Evolutionary conservation across 2,888 invertebrate species (phyloP).

Genomic region (Crossocerus cetratus): DNA sequence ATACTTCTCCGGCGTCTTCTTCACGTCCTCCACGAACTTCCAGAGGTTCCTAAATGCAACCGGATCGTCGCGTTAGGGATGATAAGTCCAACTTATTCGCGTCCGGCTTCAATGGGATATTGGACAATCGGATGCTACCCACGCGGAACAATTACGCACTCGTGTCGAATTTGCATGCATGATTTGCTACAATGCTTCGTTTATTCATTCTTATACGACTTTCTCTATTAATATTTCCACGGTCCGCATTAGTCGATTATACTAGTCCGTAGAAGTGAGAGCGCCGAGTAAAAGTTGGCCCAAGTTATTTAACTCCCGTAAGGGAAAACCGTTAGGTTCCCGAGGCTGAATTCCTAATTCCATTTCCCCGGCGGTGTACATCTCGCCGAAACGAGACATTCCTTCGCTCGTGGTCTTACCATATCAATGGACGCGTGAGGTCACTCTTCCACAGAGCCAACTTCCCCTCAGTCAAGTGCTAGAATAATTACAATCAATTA

Average conservation of each 20-base stretch:
- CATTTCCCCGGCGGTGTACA: constrained; percentile 18
- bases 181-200: constrained; percentile 21
- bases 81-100: neutral
- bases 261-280: no score
- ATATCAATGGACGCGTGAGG: constrained; percentile 68
- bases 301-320: constrained; percentile 1
- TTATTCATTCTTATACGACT: no score
- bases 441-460: constrained; percentile 75
- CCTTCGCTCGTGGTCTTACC: constrained; percentile 64
- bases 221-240: no score
- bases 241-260: no score
- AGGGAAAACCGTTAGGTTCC: constrained; percentile 42
- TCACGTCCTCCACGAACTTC: constrained; percentile 69
- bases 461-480: constrained; percentile 76
- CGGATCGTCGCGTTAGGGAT: neutral
- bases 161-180: constrained; percentile 25
- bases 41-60: constrained; percentile 63
- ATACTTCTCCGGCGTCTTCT: constrained; percentile 66
- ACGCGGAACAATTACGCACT: constrained; percentile 44
- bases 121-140: constrained; percentile 40
- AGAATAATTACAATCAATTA: constrained; percentile 69
- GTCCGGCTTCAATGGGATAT: constrained; percentile 23
- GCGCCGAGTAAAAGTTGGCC: no score
- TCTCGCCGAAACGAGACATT: constrained; percentile 25
- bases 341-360: constrained; percentile 17